These are phyloP conservation scores for Caradrina clavipalpis DNA, from an alignment of 2,888 invertebrate genomes.

Conservation along the genomic window DNA sequence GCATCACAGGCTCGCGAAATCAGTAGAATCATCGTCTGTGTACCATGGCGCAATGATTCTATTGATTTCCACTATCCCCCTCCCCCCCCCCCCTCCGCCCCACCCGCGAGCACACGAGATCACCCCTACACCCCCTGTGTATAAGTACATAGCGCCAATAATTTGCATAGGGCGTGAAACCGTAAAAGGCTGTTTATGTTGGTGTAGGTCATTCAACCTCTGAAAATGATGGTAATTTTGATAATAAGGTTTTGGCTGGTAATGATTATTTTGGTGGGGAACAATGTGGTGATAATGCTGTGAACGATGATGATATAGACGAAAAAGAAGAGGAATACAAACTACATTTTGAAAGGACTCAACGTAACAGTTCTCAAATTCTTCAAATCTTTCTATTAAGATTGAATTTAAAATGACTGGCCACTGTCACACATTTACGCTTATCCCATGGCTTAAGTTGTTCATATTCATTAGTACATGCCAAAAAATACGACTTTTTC, in stretches of 20 bases:
- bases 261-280: neutral
- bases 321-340: neutral
- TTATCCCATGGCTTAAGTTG: too few species aligned
- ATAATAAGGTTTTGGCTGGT: slow-evolving; percentile 16
- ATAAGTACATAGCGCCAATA: slow-evolving; percentile 65
- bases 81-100: slow-evolving; percentile 59
- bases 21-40: slow-evolving; percentile 77
- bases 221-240: slow-evolving; percentile 49
- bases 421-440: too few species aligned
- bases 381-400: too few species aligned
- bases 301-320: neutral
- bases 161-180: slow-evolving; percentile 64
- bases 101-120: slow-evolving; percentile 66
- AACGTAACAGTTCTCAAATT: neutral
- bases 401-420: too few species aligned
- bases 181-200: slow-evolving; percentile 65
- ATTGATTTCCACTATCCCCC: slow-evolving; percentile 84
- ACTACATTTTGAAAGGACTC: neutral
- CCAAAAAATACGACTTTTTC: too few species aligned
- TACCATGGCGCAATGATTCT: slow-evolving; percentile 84
- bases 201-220: slow-evolving; percentile 63
- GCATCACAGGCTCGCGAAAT: slow-evolving; percentile 49
- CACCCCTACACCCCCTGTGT: slow-evolving; percentile 56
- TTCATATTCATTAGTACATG: too few species aligned
- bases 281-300: neutral